Conservation (phyloP, 37 sponge, comb jelly and placozoan species). For the Geodia barretti region DNA sequence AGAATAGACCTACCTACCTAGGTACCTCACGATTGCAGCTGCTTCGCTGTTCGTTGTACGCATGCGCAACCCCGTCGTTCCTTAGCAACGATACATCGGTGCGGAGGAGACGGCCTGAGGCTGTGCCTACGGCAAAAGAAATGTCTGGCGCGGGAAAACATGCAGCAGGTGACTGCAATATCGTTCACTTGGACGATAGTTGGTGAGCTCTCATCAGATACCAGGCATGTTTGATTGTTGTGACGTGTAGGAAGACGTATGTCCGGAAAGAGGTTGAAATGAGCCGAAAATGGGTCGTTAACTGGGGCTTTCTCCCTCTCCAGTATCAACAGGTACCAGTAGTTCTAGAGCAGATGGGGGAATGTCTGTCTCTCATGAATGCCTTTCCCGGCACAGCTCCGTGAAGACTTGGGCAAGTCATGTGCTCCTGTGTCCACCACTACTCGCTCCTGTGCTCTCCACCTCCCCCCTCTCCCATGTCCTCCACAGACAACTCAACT, state of each 20-base stretch:
- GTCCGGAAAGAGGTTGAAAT: conserved; percentile 59
- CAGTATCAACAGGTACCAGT: conserved; percentile 51
- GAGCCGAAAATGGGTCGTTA: conserved; percentile 54
- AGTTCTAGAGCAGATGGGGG: background rate
- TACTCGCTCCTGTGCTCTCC: conserved; percentile 30
- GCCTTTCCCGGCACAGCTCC: background rate
- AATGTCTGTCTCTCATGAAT: too few species aligned
- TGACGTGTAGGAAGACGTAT: conserved; percentile 78
- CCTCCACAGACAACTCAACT: conserved; percentile 36
- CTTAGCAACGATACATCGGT: too few species aligned
- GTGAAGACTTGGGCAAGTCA: background rate
- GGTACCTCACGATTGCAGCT: background rate
- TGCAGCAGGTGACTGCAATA: conserved; percentile 24
- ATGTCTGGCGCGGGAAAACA: conserved; percentile 33
- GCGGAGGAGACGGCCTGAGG: too few species aligned
- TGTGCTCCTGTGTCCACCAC: too few species aligned
- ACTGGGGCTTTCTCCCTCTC: conserved; percentile 76
- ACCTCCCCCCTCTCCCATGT: conserved; percentile 67
- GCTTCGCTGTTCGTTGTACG: too few species aligned
- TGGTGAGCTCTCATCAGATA: conserved; percentile 49
- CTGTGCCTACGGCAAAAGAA: too few species aligned
- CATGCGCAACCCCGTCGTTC: too few species aligned
- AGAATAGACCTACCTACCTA: too few species aligned
- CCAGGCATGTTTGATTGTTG: background rate
- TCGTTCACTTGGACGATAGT: conserved; percentile 58